A percentile compares a stretch with the other conserved stretches of the same genome.
Conservation (phyloP, 2,113 vertebrate species). For the Tylochromis polylepis region DNA sequence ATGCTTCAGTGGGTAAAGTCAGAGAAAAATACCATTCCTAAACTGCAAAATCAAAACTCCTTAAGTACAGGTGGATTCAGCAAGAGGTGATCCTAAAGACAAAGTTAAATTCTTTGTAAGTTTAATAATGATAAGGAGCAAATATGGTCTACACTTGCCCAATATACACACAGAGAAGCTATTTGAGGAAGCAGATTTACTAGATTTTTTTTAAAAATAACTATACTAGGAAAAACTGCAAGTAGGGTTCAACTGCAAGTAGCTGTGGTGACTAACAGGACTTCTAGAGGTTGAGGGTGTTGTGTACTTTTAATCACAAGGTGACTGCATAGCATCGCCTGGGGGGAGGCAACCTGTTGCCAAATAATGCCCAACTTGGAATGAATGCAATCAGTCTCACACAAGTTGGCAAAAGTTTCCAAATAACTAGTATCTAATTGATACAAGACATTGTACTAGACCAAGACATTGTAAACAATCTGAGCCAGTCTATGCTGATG, state of each 20-base stretch:
- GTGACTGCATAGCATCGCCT: background rate
- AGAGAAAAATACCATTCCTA: background rate
- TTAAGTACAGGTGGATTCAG: background rate
- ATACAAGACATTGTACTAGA: background rate
- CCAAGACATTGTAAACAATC: too few relatives aligned
- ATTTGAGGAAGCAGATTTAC: background rate
- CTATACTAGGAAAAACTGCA: background rate
- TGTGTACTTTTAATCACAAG: background rate
- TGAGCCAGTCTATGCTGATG: too few relatives aligned
- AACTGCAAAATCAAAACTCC: background rate
- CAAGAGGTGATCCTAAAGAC: background rate
- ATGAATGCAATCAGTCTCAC: background rate
- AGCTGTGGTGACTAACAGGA: background rate
- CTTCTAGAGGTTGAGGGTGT: background rate
- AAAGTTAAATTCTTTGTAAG: background rate
- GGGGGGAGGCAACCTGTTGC: background rate
- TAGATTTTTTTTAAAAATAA: background rate
- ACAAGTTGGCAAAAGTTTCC: background rate
- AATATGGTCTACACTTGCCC: background rate
- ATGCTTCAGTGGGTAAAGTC: background rate
- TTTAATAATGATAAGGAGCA: background rate
- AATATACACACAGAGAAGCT: background rate
- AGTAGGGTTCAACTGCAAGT: background rate
- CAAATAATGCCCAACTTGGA: background rate
- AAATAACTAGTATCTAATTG: background rate